Conservation (phyloP, 2,888 invertebrate species). For the Mayetiola destructor region DNA sequence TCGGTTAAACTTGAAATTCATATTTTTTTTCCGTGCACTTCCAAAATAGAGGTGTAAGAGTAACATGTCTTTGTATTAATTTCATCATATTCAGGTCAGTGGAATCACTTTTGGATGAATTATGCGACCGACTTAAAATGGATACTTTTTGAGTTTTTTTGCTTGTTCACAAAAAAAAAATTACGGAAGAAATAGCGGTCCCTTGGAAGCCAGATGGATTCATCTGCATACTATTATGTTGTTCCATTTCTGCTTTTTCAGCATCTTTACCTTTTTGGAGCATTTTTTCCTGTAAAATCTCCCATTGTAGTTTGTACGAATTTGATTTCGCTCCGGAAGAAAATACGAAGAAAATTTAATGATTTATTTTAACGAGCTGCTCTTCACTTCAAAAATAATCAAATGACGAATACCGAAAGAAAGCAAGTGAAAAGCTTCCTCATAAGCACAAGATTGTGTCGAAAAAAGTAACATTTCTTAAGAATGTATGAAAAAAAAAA, state of each 20-base stretch:
- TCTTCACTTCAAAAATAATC: neutral
- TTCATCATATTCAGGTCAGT: slow-evolving; percentile 1
- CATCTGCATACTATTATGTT: too few relatives aligned
- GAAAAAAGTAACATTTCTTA: too few relatives aligned
- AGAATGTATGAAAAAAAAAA: too few relatives aligned
- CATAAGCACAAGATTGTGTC: too few relatives aligned
- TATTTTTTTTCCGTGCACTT: too few relatives aligned
- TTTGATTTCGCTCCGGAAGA: neutral
- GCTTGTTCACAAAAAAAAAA: neutral
- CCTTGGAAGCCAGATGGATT: slow-evolving; percentile 3
- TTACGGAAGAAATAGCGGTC: too few relatives aligned
- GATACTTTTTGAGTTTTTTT: slow-evolving; percentile 2
- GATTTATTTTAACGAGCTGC: slow-evolving; percentile 12
- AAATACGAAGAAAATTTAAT: slow-evolving; percentile 5
- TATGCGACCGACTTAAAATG: too few relatives aligned
- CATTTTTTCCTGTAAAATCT: neutral
- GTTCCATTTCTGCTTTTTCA: slow-evolving; percentile 2
- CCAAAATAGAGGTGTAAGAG: too few relatives aligned
- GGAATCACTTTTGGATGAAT: neutral
- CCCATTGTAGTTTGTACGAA: slow-evolving; percentile 3
- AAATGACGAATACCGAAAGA: too few relatives aligned
- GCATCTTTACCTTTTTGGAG: neutral
- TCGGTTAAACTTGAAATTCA: too few relatives aligned
- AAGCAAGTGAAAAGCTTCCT: too few relatives aligned
- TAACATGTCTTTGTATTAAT: slow-evolving; percentile 9